Conservation (phyloP, 2,797 vertebrate species). For the Luscinia megarhynchos region DNA sequence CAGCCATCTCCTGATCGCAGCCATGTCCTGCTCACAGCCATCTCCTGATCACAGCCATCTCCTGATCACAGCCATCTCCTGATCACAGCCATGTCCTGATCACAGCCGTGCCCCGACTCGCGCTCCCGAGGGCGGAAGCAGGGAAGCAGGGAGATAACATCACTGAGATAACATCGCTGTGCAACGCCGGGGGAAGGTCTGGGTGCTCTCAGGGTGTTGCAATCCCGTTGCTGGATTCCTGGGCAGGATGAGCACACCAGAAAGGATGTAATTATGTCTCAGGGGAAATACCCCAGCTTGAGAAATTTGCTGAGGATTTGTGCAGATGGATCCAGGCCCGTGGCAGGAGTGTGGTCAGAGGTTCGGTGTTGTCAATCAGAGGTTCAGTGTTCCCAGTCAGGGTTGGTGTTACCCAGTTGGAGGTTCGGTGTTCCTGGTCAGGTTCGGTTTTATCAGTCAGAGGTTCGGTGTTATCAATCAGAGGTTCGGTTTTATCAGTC, state of each 20-base stretch:
- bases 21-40: no score
- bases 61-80: no score
- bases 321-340: accelerated
- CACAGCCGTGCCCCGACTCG: background rate
- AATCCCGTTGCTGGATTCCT: background rate
- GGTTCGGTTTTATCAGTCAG: no score
- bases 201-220: background rate
- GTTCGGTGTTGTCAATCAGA: no score
- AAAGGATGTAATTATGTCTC: background rate
- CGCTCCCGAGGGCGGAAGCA: background rate
- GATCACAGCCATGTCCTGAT: background rate
- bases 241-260: background rate
- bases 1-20: no score
- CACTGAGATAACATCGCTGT: background rate
- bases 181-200: background rate
- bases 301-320: background rate
- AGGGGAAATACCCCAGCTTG: background rate
- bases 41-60: no score
- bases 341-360: accelerated
- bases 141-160: background rate
- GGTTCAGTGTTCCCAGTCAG: no score
- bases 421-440: no score
- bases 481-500: no score
- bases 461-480: no score
- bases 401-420: no score